Evolutionary conservation across 1,140 invertebrate species (phyloP).

Genomic region (Sinonovacula constricta): DNA sequence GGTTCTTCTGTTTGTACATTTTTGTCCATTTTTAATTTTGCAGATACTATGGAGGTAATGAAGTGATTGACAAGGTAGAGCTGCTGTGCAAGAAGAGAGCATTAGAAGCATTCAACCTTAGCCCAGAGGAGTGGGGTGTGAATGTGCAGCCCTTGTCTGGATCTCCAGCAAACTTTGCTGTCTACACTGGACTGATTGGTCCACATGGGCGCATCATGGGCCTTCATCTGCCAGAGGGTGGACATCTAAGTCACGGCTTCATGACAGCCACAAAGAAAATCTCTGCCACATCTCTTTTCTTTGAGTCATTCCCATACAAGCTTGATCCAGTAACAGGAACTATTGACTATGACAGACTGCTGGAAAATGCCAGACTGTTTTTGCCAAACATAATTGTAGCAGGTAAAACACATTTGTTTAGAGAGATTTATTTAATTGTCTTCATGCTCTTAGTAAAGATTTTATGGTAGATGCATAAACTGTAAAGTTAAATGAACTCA

Average conservation of each 20-base stretch:
- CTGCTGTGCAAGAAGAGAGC: slow-evolving; percentile 91
- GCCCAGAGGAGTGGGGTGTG: slow-evolving; percentile 94
- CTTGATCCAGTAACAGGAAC: slow-evolving; percentile 91
- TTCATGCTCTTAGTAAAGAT: too few species aligned
- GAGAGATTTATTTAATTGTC: too few species aligned
- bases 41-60: slow-evolving; percentile 97
- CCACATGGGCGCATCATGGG: slow-evolving; percentile 99
- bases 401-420: too few species aligned
- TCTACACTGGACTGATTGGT: slow-evolving; percentile 83
- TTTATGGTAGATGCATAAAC: too few species aligned
- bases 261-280: slow-evolving; percentile 95
- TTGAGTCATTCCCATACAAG: slow-evolving; percentile 99
- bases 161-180: slow-evolving; percentile 98
- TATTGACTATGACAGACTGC: slow-evolving; percentile 95
- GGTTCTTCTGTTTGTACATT: too few species aligned
- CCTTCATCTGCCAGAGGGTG: slow-evolving; percentile 96
- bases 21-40: slow-evolving; percentile 72
- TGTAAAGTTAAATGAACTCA: too few species aligned
- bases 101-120: slow-evolving; percentile 90
- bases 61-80: slow-evolving; percentile 97
- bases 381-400: slow-evolving; percentile 97
- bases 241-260: slow-evolving; percentile 96
- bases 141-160: slow-evolving; percentile 99
- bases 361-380: slow-evolving; percentile 90
- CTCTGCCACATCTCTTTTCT: slow-evolving; percentile 98